These are phyloP conservation scores for Pollachius pollachius DNA, from an alignment of 2,113 vertebrate species.

Conservation along the genomic window DNA sequence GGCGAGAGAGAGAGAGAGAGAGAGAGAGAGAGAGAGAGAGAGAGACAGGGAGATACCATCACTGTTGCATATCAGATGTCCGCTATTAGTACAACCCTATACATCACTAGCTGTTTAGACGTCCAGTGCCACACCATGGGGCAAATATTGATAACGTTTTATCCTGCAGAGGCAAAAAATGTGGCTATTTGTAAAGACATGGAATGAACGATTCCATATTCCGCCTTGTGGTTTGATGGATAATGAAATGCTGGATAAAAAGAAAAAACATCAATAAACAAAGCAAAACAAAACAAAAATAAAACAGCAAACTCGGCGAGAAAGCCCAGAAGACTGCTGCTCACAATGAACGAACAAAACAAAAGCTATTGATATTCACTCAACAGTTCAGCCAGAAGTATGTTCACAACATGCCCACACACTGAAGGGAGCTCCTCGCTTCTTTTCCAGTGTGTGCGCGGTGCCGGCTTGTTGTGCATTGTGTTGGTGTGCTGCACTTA, in stretches of 20 bases:
- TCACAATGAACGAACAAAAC: constrained; percentile 37
- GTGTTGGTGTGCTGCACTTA: too few species aligned
- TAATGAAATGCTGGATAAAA: constrained; percentile 59
- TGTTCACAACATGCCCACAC: constrained; percentile 53
- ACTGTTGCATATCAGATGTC: constrained; percentile 32
- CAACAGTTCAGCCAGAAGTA: constrained; percentile 56
- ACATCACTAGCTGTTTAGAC: constrained; percentile 37
- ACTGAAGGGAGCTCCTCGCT: constrained; percentile 36
- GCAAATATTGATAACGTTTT: constrained; percentile 62
- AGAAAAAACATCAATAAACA: constrained; percentile 51
- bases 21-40: too few species aligned
- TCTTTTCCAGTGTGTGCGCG: neutral
- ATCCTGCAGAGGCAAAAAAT: constrained; percentile 47
- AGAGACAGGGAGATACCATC: neutral
- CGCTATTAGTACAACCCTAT: constrained; percentile 45
- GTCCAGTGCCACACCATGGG: constrained; percentile 35
- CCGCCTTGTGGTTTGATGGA: constrained; percentile 48
- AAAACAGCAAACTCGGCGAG: constrained; percentile 56
- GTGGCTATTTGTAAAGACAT: constrained; percentile 43
- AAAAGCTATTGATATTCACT: constrained; percentile 67
- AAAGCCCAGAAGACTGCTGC: constrained; percentile 47
- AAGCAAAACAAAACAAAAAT: constrained; percentile 54
- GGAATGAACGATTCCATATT: constrained; percentile 47
- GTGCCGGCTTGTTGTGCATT: constrained; percentile 3
- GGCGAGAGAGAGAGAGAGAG: neutral